Conservation (phyloP, 64 coral and sea anemone genomes). For the Porites lutea region DNA sequence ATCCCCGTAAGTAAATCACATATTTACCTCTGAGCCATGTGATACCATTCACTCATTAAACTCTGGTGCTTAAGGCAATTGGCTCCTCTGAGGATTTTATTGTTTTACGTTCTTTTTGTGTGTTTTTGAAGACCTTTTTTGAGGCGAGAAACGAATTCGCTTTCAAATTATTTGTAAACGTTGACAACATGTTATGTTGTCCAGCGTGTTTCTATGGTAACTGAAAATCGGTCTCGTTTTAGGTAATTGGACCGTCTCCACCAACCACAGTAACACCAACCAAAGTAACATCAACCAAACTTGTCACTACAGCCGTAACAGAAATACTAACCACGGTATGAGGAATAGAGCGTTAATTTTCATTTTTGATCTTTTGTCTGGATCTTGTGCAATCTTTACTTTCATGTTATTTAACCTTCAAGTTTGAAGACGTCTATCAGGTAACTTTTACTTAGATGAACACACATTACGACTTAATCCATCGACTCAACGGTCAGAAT, state of each 20-base stretch:
- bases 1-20: constrained; percentile 72
- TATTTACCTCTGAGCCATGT: not conserved
- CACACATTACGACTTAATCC: no score
- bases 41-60: not conserved
- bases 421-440: no score
- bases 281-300: not conserved
- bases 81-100: no score
- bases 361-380: no score
- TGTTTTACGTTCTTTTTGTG: not conserved
- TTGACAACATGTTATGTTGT: not conserved
- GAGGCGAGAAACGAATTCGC: not conserved
- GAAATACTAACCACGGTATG: constrained; percentile 18
- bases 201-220: not conserved
- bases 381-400: no score
- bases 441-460: no score
- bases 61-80: not conserved
- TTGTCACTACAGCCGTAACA: not conserved
- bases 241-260: not conserved
- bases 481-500: no score
- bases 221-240: not conserved
- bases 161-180: not conserved
- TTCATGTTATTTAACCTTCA: no score
- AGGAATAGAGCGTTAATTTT: no score
- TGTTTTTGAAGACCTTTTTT: not conserved
- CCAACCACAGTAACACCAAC: constrained; percentile 9